These are phyloP conservation scores for Brachionus koreanus DNA, from an alignment of 1,140 invertebrate species.

Conservation along the genomic window DNA sequence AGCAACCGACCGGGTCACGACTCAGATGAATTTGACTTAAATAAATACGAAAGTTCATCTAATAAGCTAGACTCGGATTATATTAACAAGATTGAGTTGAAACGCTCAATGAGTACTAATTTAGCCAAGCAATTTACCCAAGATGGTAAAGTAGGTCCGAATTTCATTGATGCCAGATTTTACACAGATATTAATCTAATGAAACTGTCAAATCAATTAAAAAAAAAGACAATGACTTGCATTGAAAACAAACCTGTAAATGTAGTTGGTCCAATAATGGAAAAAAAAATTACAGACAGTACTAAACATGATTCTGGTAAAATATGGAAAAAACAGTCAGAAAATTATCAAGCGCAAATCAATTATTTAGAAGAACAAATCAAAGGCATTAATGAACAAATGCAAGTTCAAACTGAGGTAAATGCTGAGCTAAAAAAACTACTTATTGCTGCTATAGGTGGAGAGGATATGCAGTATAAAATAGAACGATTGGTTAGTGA, in stretches of 20 bases:
- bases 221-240: neutral
- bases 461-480: constrained; percentile 79
- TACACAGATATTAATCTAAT: neutral
- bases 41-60: neutral
- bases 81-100: neutral
- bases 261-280: constrained; percentile 13
- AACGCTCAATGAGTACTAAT: constrained; percentile 14
- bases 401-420: constrained; percentile 58
- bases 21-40: constrained; percentile 11
- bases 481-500: constrained; percentile 80
- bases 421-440: constrained; percentile 87
- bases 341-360: neutral
- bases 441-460: constrained; percentile 81
- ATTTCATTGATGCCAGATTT: constrained; percentile 28
- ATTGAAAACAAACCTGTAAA: constrained; percentile 15
- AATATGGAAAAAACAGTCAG: constrained; percentile 14
- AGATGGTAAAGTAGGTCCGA: constrained; percentile 1
- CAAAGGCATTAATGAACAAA: constrained; percentile 30
- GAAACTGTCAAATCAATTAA: neutral
- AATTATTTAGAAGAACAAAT: constrained; percentile 33
- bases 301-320: neutral
- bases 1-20: neutral
- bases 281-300: neutral
- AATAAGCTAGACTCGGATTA: neutral
- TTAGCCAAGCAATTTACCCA: neutral